Evolutionary conservation across 2,888 invertebrate species (phyloP).

Genomic region (Molorchus minor): DNA sequence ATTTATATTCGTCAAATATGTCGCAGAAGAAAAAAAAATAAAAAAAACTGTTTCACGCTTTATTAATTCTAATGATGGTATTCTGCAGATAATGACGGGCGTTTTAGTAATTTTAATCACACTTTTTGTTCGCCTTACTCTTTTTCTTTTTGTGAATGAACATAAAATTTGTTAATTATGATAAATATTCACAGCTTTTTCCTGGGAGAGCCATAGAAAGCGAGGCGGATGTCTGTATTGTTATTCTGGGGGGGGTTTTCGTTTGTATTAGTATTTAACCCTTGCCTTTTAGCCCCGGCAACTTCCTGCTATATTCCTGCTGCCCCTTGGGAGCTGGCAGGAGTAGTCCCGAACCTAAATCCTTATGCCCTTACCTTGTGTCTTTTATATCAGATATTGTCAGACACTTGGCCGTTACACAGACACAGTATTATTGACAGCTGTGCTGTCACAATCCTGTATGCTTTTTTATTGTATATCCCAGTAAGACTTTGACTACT

Average conservation of each 20-base stretch:
- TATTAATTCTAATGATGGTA: constrained; percentile 48
- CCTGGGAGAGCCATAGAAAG: constrained; percentile 63
- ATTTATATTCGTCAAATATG: too few relatives aligned
- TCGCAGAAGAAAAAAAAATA: constrained; percentile 9
- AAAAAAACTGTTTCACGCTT: constrained; percentile 39
- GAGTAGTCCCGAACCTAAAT: constrained; percentile 42
- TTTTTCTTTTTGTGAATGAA: constrained; percentile 59
- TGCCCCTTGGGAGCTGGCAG: constrained; percentile 59
- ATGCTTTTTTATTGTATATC: too few relatives aligned
- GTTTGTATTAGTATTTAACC: constrained; percentile 64
- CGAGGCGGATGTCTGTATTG: constrained; percentile 62
- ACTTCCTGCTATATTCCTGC: constrained; percentile 61
- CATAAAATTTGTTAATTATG: constrained; percentile 65
- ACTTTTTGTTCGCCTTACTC: constrained; percentile 59
- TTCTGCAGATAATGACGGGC: constrained; percentile 51
- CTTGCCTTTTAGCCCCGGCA: constrained; percentile 62
- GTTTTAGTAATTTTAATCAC: constrained; percentile 58
- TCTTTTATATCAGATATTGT: constrained; percentile 32
- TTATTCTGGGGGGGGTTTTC: constrained; percentile 61
- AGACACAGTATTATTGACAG: too few relatives aligned
- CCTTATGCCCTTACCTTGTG: constrained; percentile 35
- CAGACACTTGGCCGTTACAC: not conserved
- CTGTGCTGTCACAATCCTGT: too few relatives aligned
- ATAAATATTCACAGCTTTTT: constrained; percentile 65
- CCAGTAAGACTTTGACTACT: too few relatives aligned